Base-by-base conservation (phyloP, 2,888 invertebrate species). In the Gisinianus flammeolus region DNA sequence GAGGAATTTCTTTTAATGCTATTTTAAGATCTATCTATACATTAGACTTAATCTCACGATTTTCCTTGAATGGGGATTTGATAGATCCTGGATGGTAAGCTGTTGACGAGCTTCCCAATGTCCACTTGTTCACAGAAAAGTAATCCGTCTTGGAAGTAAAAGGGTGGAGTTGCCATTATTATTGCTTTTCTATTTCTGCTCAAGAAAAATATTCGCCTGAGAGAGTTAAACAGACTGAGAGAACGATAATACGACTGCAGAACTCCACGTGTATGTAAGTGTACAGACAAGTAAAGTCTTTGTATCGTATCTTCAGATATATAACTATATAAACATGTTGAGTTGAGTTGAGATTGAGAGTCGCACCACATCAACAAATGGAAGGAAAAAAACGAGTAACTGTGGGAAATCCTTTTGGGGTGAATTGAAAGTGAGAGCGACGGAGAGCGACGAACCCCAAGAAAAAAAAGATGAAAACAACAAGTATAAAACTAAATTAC, bases 41-140 rank as follows among this genome's bases (percentile, higher is more conserved):
- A 67, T 67, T n/a, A 19, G 6, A 44, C 69, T 66, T 79, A 69
- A 66, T 79, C 35, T 77, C 74, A 74, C 73, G 69, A 74, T 73
- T 73, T 73, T 35, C 73, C 62, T 44, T 62, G 73, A 64, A 78
- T 73, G 30, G 73, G 58, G 35, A 68, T 64, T 67, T 68, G 54
- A 64, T 73, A 44, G 22, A 44, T 54, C n/a, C 31, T 19, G 30
- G 26, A 64, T 4, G 69, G 75, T 52, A 81, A 35, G 22, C 69
- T 70, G n/a, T 76, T 62, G 30, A 81, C 58, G n/a, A 83, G 66
- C 24, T 66, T 69, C 22, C 80, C 79, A 66, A 83, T 73, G 30
- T 78, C 73, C n/a, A 82, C 69, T 30, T 80, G 64, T 80, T 83
- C 83, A 66, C 82, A 81, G 72, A 70, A 79, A 19, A 82, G 70